phyloP scores from a whole-genome alignment of 30 jellyfish, hydroid and myxozoan genomes.

The Turritopsis dohrnii region DNA sequence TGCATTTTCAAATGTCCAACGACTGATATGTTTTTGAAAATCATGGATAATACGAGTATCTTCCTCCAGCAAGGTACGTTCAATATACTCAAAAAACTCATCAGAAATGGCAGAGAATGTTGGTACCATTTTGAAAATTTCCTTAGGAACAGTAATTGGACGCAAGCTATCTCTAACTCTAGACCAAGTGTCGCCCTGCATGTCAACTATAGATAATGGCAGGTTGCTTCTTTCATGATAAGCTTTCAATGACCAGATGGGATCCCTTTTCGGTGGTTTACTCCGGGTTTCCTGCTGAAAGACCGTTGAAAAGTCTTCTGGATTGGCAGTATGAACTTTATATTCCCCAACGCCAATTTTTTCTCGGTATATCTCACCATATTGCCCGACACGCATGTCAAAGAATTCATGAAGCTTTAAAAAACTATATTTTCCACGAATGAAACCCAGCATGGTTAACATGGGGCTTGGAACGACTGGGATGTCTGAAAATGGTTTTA shows the following conservation, averaged over 20 bases:
- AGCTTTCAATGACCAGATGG: background rate
- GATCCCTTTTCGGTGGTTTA: background rate
- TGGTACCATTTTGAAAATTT: background rate
- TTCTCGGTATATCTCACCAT: background rate
- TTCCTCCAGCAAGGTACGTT: background rate
- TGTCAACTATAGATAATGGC: background rate
- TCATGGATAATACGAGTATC: background rate
- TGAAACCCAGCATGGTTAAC: background rate
- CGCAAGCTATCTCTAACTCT: background rate
- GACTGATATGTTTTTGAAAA: background rate
- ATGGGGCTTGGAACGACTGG: background rate
- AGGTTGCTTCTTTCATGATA: background rate
- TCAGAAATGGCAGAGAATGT: background rate
- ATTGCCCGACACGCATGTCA: background rate
- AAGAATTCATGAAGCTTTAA: background rate
- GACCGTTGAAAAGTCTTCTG: background rate
- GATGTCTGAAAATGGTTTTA: background rate
- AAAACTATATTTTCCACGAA: background rate
- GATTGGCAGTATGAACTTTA: conserved; percentile 7
- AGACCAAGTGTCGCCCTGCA: background rate
- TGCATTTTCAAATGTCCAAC: conserved; percentile 14
- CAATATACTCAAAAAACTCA: conserved; percentile 1
- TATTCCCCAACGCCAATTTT: background rate
- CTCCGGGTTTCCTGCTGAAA: background rate
- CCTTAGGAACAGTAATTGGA: background rate